Evolutionary conservation across 2,888 invertebrate genomes (phyloP), one percentile per base, ranked within the genome.

Genomic region (Caenorhabditis sp.): DNA sequence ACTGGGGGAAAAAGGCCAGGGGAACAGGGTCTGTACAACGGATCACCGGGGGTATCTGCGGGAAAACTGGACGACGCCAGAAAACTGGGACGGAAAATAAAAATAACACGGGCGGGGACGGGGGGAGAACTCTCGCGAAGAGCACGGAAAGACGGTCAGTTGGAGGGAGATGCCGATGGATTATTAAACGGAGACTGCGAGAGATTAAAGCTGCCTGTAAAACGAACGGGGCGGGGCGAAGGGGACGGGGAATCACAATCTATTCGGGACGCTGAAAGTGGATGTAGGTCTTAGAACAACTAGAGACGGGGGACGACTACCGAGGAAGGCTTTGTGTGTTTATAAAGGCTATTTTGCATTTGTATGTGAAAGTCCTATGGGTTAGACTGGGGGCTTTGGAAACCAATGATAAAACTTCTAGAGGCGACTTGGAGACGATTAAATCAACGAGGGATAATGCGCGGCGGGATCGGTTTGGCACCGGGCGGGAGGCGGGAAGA

Each of bases 311-410:
- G 7, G 20, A 30, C 8, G 53, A 50, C 7, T 15, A 48, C n/a
- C n/a, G n/a, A 15, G 41, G 30, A 27, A 17, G 27, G 41, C 13
- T 22, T 20, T 17, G 20, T 35, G 24, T n/a, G 37, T n/a, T n/a
- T n/a, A 15, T 72, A 72, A 72, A 72, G 63, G 72, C 72, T 63
- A 72, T 72, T 72, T 72, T 63, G 72, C 72, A 55, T 55, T 41
- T 61, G 48, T 63, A n/a, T n/a, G n/a, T 72, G 72, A 72, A 72
- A 72, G 72, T 72, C 63, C 72, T 72, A 72, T 72, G 72, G 72
- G 65, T 15, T 48, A 15, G 35, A 53, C 20, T 27, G 30, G 15
- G 30, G 59, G 56, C 37, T 63, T 59, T 63, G 41, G 56, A 63
- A 53, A 73, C 50, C 50, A 17, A 73, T 30, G 53, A 32, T 55